Base-by-base conservation (phyloP, 30 jellyfish, hydroid and myxozoan species). In the Pseudorhiza aurosa region DNA sequence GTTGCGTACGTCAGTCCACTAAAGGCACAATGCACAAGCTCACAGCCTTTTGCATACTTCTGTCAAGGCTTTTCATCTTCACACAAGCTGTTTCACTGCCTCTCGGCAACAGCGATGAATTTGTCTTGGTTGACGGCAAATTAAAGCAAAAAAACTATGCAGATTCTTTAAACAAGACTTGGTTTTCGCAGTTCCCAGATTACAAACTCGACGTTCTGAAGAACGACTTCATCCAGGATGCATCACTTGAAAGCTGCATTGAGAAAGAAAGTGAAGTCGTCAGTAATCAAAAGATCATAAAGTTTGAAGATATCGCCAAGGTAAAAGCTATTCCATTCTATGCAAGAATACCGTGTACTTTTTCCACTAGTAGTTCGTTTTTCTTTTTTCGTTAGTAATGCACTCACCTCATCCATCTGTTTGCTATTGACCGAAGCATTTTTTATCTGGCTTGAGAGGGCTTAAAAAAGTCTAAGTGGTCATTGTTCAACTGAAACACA, bases 191-290 rank as follows among this genome's bases (percentile, higher is more conserved):
- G 33, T 18, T 44, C 21, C 17, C 78, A 12, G 57, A 58, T 8
- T 40, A 56, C 35, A 46, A 56, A 28, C 88, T 76, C 35, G 80
- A 76, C 33, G 88, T 76, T 7, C 22, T 76, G 79, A 57, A 44
- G 47, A 76, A 76, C 29, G 88, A 76, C 12, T 3, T 19, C 24
- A 44, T 76, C 26, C 3, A 29, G 25, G 67, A 40, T 8, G 56
- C 55, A 18, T 24, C 68, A 0, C 71, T 25, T 18, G 88, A 76
- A 8, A 73, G 67, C 65, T 73, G 87, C 42, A 47, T 73, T 18
- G 51, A 45, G 76, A 25, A 15, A n/a, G 65, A 53, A 49, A 24
- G 58, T 1, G 59, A 47, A 50, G 47, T 4, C 1, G 14, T 8
- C 18, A 45, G 60, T 1, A 43, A 19, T 12, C 24, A 43, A 1